Base-by-base conservation (phyloP, 2,888 invertebrate genomes). In the Imbricaverruca yamaguchii region DNA sequence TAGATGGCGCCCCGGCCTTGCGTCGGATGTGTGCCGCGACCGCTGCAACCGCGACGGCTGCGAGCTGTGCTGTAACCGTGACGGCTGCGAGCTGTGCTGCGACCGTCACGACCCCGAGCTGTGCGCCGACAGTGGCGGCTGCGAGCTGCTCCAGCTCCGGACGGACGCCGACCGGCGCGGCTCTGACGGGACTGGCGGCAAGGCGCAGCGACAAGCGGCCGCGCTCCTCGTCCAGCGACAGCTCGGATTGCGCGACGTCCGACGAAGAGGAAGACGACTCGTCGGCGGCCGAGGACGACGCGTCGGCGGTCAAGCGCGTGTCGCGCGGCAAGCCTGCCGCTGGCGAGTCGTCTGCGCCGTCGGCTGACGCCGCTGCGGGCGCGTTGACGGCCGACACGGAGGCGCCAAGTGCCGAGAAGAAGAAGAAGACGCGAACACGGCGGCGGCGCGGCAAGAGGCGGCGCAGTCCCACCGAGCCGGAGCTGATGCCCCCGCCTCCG, bases 361-460 rank as follows among this genome's bases (percentile, higher is more conserved):
- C 18, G 39, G 53, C 69, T 39, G 53, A 13, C 0, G 53, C 39
- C 15, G 25, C 1, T 12, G 39, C 15, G 4, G 53, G 6, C 7
- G 69, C 15, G 9, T 39, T 15, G 53, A 18, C 59, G 15, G 15
- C 59, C 11, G 59, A 59, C 59, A 11, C 59, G 15, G 59, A 11
- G 59, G 11, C 59, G 59, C 12, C 59, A 59, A 15, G 15, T 11
- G 59, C 69, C 12, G 67, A 67, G 18, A 69, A 39, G 39, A 69
- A 39, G 39, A 74, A 74, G n/a, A 74, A 55, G 74, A 74, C 74
- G 53, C 74, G 74, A 3, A 74, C 74, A 8, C 74, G 74, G n/a
- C 74, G 74, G 9, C 53, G 55, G 3, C 53, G 74, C 9, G 74
- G 74, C n/a, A 53, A 55, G 55, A 74, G 55, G 53, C 53, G 55